Conservation (phyloP, 2,797 vertebrate species). For the Thamnophis elegans region DNA sequence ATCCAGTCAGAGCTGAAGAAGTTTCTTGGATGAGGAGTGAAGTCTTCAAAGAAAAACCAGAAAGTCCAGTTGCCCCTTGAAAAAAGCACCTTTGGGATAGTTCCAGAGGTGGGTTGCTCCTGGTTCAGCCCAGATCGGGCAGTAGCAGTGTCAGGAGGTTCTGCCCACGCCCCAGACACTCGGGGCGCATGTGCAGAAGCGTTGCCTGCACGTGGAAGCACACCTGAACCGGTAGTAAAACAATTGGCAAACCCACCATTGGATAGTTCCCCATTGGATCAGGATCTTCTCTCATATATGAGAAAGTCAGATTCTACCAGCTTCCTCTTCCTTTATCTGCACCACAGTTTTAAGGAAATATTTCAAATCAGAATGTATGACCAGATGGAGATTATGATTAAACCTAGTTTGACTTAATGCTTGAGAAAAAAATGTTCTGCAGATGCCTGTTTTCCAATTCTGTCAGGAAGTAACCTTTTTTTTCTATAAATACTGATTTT, state of each 20-base stretch:
- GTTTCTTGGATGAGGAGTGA: no score
- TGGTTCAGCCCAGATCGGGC: no score
- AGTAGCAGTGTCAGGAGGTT: no score
- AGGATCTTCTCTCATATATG: neutral
- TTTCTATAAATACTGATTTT: constrained; percentile 29
- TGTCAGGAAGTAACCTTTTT: constrained; percentile 29
- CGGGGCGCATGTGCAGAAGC: no score
- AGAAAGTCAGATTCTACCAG: neutral
- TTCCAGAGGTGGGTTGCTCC: neutral
- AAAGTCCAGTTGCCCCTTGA: no score
- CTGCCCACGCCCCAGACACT: no score
- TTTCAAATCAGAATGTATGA: constrained; percentile 16
- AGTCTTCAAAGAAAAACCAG: no score
- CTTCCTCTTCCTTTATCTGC: neutral
- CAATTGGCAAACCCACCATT: no score
- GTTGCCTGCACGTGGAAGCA: no score
- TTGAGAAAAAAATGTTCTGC: constrained; percentile 24
- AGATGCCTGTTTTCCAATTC: constrained; percentile 27
- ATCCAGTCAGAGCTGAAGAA: no score
- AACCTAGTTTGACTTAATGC: constrained; percentile 23
- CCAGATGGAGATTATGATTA: constrained; percentile 26
- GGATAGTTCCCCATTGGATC: neutral
- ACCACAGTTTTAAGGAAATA: neutral
- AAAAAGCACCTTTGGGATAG: neutral
- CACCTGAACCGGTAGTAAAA: no score